These are phyloP conservation scores for Lasioglossum marginatum DNA, from an alignment of 2,888 invertebrate genomes.

Conservation along the genomic window DNA sequence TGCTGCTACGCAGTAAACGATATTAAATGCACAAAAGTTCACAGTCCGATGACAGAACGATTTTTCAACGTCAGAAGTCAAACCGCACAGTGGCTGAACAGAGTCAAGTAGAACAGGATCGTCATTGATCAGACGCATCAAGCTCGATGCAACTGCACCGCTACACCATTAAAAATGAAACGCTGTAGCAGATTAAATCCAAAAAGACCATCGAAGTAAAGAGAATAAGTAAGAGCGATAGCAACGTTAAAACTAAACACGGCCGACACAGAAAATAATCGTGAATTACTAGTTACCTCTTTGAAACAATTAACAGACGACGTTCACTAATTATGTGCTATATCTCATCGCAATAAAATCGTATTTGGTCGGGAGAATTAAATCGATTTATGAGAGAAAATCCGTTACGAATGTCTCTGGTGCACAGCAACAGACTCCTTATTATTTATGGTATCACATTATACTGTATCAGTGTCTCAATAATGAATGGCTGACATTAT, in stretches of 20 bases:
- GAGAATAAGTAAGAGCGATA: neutral
- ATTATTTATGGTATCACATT: constrained; percentile 79
- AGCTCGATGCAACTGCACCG: neutral
- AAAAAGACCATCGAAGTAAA: neutral
- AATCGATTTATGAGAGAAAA: constrained; percentile 48
- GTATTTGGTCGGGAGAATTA: constrained; percentile 29
- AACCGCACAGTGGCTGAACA: neutral
- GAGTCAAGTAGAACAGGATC: neutral
- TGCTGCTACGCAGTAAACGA: too few species aligned
- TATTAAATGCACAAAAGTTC: too few species aligned
- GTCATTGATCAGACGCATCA: neutral
- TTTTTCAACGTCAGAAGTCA: neutral
- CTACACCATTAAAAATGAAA: neutral
- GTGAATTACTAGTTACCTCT: neutral
- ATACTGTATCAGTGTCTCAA: constrained; percentile 74
- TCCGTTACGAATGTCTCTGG: constrained; percentile 24
- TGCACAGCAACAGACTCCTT: constrained; percentile 41
- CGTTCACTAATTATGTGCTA: neutral
- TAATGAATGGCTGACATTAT: constrained; percentile 71
- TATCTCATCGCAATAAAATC: constrained; percentile 32
- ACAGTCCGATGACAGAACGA: too few species aligned
- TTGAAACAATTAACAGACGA: neutral
- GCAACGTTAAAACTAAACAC: neutral
- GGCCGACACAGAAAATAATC: neutral
- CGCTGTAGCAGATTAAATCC: neutral